These are phyloP conservation scores for Prosopocoilus inquinatus DNA, from an alignment of 2,888 invertebrate species.

Conservation along the genomic window DNA sequence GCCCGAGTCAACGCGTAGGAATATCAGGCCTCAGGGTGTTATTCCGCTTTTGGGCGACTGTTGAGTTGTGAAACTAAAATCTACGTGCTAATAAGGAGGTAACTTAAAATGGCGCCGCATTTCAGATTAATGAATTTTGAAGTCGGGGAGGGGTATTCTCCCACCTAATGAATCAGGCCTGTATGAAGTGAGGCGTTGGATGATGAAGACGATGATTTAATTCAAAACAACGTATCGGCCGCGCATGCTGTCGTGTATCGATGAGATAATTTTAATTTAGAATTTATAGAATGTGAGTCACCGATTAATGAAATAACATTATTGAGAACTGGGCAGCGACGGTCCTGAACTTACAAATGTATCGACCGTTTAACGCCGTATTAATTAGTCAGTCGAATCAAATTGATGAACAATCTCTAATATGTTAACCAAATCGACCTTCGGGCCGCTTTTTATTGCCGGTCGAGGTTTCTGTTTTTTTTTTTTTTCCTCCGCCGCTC, in stretches of 20 bases:
- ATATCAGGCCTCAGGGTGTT: too few relatives aligned
- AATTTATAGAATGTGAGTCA: constrained; percentile 12
- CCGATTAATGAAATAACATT: neutral
- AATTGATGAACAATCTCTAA: constrained; percentile 2
- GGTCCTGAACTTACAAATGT: neutral
- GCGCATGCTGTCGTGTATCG: constrained; percentile 5
- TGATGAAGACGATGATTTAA: neutral
- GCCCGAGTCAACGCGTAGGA: too few relatives aligned
- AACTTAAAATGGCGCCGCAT: too few relatives aligned
- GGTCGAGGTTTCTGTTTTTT: too few relatives aligned
- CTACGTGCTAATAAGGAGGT: too few relatives aligned
- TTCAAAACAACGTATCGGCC: neutral
- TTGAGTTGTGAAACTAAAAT: too few relatives aligned
- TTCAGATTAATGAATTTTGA: too few relatives aligned
- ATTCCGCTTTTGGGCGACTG: too few relatives aligned
- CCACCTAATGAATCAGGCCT: too few relatives aligned
- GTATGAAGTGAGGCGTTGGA: too few relatives aligned
- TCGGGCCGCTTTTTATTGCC: neutral
- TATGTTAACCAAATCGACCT: constrained; percentile 21
- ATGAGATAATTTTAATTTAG: constrained; percentile 19
- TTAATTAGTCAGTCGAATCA: constrained; percentile 4
- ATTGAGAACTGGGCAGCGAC: neutral
- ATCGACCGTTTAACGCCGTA: constrained; percentile 2
- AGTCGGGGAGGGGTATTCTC: too few relatives aligned
- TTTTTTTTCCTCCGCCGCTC: too few relatives aligned